A percentile compares a stretch with the other conserved stretches of the same genome.
Conservation (phyloP, 2,797 vertebrate genomes). For the Huso huso region DNA sequence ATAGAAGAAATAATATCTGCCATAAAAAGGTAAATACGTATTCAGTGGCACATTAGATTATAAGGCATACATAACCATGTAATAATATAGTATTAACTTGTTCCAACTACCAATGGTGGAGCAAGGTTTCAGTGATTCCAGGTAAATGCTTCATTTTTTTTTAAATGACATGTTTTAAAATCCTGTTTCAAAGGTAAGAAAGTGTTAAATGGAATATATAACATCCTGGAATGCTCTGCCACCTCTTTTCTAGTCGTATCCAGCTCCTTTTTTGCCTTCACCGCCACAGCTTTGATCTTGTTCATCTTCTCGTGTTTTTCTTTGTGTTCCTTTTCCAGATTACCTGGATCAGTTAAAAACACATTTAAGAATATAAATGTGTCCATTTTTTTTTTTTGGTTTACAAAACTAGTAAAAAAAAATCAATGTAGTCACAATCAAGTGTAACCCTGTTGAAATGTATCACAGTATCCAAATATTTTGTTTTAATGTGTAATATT, state of each 20-base stretch:
- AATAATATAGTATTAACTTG: not conserved
- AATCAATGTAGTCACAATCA: too few species aligned
- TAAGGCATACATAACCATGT: not conserved
- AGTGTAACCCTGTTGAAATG: not conserved
- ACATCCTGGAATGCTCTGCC: slow-evolving; percentile 10
- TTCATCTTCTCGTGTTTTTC: slow-evolving; percentile 81
- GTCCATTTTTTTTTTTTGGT: not conserved
- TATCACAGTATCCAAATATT: not conserved
- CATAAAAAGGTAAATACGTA: too few species aligned
- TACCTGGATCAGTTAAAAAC: slow-evolving; percentile 30
- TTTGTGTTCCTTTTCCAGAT: slow-evolving; percentile 68
- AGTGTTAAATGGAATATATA: not conserved
- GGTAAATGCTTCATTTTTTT: too few species aligned
- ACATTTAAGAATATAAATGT: not conserved
- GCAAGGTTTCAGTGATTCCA: too few species aligned
- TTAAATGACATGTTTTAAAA: too few species aligned
- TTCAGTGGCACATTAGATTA: not conserved
- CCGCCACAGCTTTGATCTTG: slow-evolving; percentile 89
- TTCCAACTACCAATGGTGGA: too few species aligned
- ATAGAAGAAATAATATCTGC: too few species aligned
- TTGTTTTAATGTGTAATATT: too few species aligned
- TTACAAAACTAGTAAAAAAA: too few species aligned
- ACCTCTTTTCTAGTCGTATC: slow-evolving; percentile 86
- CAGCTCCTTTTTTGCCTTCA: slow-evolving; percentile 93
- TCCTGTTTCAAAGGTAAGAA: not conserved